Conservation (phyloP, 2,888 invertebrate genomes). For the Tridacna crocea region DNA sequence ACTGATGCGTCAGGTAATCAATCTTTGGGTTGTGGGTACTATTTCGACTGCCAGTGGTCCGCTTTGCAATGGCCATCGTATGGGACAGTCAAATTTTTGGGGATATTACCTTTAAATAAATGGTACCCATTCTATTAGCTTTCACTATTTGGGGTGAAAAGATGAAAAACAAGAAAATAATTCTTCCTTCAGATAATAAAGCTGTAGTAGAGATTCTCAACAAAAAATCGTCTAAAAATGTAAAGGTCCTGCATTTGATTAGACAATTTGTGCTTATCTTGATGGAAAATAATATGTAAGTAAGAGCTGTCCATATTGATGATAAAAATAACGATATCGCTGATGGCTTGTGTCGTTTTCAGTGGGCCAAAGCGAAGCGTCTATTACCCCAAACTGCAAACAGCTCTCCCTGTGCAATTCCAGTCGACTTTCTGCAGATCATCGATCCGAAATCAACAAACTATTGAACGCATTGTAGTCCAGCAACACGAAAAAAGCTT, state of each 20-base stretch:
- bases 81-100: not conserved
- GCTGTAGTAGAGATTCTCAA: not conserved
- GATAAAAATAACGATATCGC: not conserved
- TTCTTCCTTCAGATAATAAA: too few relatives aligned
- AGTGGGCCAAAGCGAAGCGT: conserved; percentile 1
- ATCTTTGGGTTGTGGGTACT: not conserved
- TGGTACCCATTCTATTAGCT: not conserved
- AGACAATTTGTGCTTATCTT: not conserved
- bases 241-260: not conserved
- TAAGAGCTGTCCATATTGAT: not conserved
- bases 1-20: not conserved
- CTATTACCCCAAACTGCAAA: not conserved
- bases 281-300: not conserved
- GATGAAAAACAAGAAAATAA: not conserved
- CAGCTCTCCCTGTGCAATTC: not conserved
- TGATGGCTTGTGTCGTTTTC: conserved; percentile 4
- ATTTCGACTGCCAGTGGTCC: not conserved
- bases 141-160: not conserved
- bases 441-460: not conserved
- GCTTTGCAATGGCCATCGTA: not conserved
- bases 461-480: not conserved
- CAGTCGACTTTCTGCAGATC: not conserved
- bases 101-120: not conserved
- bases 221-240: not conserved
- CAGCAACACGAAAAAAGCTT: conserved; percentile 1